These are phyloP conservation scores for Pyrrhosoma nymphula DNA, from an alignment of 2,888 invertebrate genomes.

Conservation along the genomic window DNA sequence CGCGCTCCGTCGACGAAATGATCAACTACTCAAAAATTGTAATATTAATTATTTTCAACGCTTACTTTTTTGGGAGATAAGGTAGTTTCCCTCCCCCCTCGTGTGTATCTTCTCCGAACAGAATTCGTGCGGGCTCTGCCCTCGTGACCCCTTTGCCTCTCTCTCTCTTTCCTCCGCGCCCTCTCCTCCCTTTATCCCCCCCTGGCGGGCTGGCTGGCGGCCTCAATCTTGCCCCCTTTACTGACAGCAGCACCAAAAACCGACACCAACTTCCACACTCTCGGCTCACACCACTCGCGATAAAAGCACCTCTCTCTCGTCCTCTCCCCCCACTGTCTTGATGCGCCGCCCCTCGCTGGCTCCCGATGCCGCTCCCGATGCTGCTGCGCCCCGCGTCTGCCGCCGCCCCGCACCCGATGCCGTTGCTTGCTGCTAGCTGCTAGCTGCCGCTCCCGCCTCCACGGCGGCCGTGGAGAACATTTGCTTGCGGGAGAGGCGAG, in stretches of 20 bases:
- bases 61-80: not conserved
- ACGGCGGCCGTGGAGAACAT: not conserved
- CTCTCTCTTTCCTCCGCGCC: too few species aligned
- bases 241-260: constrained; percentile 13
- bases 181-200: too few species aligned
- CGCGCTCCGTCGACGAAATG: not conserved
- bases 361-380: not conserved
- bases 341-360: not conserved
- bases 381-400: constrained; percentile 34
- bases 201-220: too few species aligned
- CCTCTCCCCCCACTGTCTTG: not conserved
- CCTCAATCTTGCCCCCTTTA: not conserved
- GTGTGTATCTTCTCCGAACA: not conserved
- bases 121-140: not conserved
- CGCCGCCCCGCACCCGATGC: not conserved
- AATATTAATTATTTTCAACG: not conserved
- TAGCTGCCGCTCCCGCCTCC: not conserved
- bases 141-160: not conserved
- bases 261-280: not conserved
- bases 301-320: not conserved
- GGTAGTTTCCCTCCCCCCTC: not conserved
- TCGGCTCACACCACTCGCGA: not conserved
- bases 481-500: not conserved
- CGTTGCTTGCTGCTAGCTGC: not conserved
- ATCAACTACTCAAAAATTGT: not conserved